Base-by-base conservation (phyloP, 2,888 invertebrate genomes). In the Pyrocoelia pectoralis region DNA sequence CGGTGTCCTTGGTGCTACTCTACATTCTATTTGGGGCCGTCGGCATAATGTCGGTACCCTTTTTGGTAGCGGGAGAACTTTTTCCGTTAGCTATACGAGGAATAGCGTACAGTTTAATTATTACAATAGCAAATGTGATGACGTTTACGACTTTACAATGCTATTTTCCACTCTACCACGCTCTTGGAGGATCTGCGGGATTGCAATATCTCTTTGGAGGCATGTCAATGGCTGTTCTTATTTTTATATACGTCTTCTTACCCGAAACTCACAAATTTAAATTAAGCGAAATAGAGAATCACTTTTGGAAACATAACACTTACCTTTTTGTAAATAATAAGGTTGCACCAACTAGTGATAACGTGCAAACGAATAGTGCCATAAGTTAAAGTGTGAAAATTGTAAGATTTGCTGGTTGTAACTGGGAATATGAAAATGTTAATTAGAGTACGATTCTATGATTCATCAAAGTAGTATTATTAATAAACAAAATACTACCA, bases 41-140 rank as follows among this genome's bases (percentile, higher is more conserved):
- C 41, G 87, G 87, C 0, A 78, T 87, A 68, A 77, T 87, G 29
- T 85, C 85, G 3, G 86, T 87, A 15, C 87, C 87, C 0, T 87
- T 87, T 87, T 87, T 87, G n/a, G 86, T 87, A 86, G 87, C 86
- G 0, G 87, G 87, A 0, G 87, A 87, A 77, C 75, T 87, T 2
- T 87, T 86, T 72, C 87, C 87, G 0, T 81, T 85, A 1, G 85
- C 87, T 66, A 87, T 87, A 43, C 81, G 87, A 15, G 86, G 87
- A 2, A 78, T 86, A 9, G 86, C 86, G 0, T 86, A 87, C 68
- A 85, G 86, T 5, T 80, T 87, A 50, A 82, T 84, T 46, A 85
- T 85, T 73, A 84, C 84, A 24, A 79, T 84, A 68, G 87, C 86
- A 0, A 86, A 87, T 71, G 68, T 86, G 18, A 76, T 87, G 1